Evolutionary conservation across 2,797 vertebrate species (phyloP).

Genomic region (Acanthis flammea): DNA sequence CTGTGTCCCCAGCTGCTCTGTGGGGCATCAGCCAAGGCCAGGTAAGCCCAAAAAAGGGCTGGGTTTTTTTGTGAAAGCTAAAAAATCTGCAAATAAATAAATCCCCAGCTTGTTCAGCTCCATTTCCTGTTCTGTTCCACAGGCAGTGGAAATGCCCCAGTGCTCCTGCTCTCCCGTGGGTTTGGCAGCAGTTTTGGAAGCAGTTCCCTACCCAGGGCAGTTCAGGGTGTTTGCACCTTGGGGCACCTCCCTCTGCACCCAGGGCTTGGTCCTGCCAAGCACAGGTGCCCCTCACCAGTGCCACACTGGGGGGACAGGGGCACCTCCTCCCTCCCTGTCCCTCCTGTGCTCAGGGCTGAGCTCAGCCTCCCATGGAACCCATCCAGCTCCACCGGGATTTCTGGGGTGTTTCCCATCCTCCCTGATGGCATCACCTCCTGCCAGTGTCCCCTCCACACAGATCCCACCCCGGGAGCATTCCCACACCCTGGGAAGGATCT

Average conservation of each 20-base stretch:
- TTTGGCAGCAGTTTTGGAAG: not conserved
- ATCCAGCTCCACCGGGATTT: accelerated
- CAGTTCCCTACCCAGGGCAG: not conserved
- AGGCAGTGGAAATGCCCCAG: not conserved
- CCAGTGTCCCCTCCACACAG: accelerated
- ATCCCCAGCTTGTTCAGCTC: not conserved
- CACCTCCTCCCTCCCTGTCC: not conserved
- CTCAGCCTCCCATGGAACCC: not conserved
- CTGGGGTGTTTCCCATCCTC: accelerated
- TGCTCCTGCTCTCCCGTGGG: accelerated
- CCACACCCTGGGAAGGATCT: accelerated
- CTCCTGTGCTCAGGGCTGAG: accelerated
- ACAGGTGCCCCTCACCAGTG: not conserved
- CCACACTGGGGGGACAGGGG: not conserved
- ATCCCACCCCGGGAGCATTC: not conserved
- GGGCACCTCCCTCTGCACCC: not conserved
- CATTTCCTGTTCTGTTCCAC: accelerated
- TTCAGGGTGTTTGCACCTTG: accelerated
- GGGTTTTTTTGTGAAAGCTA: not conserved
- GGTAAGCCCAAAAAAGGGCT: not conserved
- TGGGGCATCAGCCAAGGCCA: not conserved
- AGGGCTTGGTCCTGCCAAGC: not conserved
- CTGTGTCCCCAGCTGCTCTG: accelerated
- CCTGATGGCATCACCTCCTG: not conserved
- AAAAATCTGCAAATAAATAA: not conserved